Percentiles rank a stretch among this genome's conserved stretches.
Evolutionary conservation across 2,888 invertebrate species (phyloP).

Genomic region (Polydrusus cervinus): DNA sequence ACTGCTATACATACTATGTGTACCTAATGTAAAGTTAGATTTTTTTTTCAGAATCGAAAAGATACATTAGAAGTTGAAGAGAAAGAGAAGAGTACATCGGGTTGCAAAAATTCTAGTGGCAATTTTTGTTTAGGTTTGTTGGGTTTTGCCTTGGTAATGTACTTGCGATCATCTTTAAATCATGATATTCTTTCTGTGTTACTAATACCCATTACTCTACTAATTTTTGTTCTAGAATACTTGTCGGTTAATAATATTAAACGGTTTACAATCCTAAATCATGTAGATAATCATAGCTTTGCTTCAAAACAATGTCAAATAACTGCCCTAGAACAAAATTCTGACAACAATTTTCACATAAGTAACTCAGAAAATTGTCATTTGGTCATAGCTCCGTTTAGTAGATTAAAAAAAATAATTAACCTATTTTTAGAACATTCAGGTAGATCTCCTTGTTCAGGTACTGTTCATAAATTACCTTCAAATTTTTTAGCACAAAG

Average conservation of each 20-base stretch:
- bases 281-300: conserved; percentile 48
- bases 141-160: conserved; percentile 66
- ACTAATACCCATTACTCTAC: conserved; percentile 62
- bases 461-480: conserved; percentile 30
- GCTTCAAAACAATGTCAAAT: conserved; percentile 42
- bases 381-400: conserved; percentile 1
- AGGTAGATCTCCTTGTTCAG: conserved; percentile 41
- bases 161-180: conserved; percentile 62
- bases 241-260: conserved; percentile 43
- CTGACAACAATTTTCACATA: conserved; percentile 69
- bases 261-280: conserved; percentile 42
- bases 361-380: conserved; percentile 34
- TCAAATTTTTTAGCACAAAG: conserved; percentile 10
- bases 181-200: conserved; percentile 59
- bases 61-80: conserved; percentile 67
- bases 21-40: background rate
- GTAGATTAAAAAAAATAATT: conserved; percentile 23
- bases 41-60: conserved; percentile 66
- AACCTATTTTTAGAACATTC: conserved; percentile 10
- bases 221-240: conserved; percentile 57
- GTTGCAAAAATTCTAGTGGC: conserved; percentile 67
- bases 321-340: conserved; percentile 61
- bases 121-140: conserved; percentile 71
- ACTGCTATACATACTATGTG: too few species aligned
- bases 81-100: conserved; percentile 65